phyloP scores from a whole-genome alignment of 2,888 invertebrate species.

The Chydorus sphaericus region DNA sequence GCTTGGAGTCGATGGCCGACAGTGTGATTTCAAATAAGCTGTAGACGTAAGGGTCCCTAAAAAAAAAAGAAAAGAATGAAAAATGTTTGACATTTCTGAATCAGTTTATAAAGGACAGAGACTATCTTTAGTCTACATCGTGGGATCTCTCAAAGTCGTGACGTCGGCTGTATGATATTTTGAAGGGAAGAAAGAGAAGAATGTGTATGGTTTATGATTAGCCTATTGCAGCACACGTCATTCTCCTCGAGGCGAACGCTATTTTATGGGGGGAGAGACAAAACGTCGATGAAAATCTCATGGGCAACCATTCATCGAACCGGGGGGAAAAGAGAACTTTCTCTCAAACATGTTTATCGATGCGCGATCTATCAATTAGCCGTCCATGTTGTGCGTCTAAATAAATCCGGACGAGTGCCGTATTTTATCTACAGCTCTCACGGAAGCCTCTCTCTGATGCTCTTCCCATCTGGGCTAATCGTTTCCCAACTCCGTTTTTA shows the following conservation, averaged over 20 bases:
- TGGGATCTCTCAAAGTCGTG: background rate
- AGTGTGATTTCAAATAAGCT: conserved; percentile 82
- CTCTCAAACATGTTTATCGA: background rate
- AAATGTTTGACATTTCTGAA: background rate
- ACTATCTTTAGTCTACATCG: background rate
- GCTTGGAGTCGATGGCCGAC: conserved; percentile 70
- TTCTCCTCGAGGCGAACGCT: too few species aligned
- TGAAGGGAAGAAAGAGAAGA: background rate
- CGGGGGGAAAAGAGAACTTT: background rate
- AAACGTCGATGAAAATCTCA: too few species aligned
- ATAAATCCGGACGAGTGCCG: background rate
- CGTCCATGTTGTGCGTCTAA: too few species aligned
- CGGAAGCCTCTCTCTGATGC: too few species aligned
- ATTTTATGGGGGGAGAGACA: background rate
- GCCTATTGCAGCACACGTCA: too few species aligned
- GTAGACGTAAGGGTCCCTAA: conserved; percentile 71
- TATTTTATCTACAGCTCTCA: background rate
- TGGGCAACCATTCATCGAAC: too few species aligned
- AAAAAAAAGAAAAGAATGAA: conserved; percentile 18
- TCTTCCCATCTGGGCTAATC: background rate
- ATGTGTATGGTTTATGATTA: background rate
- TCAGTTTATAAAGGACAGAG: background rate
- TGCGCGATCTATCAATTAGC: conserved; percentile 3
- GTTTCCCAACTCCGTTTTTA: background rate
- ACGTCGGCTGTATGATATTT: background rate